Evolutionary conservation across 2,113 vertebrate genomes (phyloP).

Genomic region (Nibea coibor): DNA sequence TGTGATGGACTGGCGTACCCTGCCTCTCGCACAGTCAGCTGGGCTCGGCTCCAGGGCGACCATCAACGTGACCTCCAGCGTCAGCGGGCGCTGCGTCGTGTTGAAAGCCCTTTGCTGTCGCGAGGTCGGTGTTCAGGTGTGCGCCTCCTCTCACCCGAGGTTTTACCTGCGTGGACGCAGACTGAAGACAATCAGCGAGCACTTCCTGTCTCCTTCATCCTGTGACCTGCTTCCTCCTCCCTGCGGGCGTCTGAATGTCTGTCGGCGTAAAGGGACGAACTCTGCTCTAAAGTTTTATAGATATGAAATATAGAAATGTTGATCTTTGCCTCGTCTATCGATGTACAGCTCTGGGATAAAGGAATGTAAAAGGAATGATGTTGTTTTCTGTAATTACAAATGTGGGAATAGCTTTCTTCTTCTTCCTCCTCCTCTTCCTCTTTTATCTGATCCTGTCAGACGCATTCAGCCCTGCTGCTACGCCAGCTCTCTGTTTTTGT

Average conservation of each 20-base stretch:
- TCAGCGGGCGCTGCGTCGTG: too few relatives aligned
- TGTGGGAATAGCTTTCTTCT: constrained; percentile 39
- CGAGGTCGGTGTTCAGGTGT: too few relatives aligned
- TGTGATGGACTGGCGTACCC: too few relatives aligned
- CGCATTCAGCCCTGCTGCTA: constrained; percentile 68
- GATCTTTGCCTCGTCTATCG: constrained; percentile 39
- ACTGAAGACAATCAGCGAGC: constrained; percentile 30
- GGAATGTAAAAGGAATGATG: constrained; percentile 62
- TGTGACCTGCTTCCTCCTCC: constrained; percentile 1
- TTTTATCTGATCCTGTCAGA: constrained; percentile 14
- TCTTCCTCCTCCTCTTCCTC: constrained; percentile 40
- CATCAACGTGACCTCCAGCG: too few relatives aligned
- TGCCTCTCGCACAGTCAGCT: too few relatives aligned
- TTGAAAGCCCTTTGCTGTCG: too few relatives aligned
- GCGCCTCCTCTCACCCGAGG: constrained; percentile 1
- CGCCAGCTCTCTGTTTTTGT: constrained; percentile 73
- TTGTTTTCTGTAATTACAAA: constrained; percentile 51
- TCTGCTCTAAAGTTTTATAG: constrained; percentile 52
- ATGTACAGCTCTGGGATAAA: constrained; percentile 72
- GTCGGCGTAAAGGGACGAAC: constrained; percentile 48
- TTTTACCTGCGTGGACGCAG: neutral
- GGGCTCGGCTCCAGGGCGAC: too few relatives aligned
- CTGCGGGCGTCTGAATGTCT: constrained; percentile 27
- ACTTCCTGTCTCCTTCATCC: neutral
- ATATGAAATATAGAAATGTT: constrained; percentile 44